Conservation (phyloP, 2,113 vertebrate genomes). For the Phoxinus phoxinus region DNA sequence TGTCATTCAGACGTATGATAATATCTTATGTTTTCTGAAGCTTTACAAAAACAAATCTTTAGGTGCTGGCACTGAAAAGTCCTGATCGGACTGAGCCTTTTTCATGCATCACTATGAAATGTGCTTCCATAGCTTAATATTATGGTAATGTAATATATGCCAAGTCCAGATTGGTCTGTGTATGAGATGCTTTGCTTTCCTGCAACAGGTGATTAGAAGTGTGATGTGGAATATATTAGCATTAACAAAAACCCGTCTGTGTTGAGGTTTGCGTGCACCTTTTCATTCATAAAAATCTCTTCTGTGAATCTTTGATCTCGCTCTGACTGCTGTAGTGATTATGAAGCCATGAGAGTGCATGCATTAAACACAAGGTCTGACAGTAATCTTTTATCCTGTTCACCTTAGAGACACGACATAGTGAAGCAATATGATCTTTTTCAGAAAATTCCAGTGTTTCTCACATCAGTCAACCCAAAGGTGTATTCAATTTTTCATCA, state of each 20-base stretch:
- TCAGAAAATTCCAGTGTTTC: background rate
- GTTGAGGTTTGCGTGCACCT: background rate
- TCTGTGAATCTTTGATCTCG: background rate
- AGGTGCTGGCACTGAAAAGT: too few species aligned
- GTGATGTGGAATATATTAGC: slow-evolving; percentile 20
- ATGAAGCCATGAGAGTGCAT: slow-evolving; percentile 5
- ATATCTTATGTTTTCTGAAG: background rate
- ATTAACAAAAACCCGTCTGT: slow-evolving; percentile 12
- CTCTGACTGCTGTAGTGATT: background rate
- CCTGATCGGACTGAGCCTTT: background rate
- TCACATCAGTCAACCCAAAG: background rate
- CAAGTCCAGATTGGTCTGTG: background rate
- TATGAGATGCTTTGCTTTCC: background rate
- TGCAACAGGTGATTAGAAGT: slow-evolving; percentile 15
- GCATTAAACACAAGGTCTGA: slow-evolving; percentile 22
- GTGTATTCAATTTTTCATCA: background rate
- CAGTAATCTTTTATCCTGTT: slow-evolving; percentile 8
- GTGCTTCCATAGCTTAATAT: background rate
- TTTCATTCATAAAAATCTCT: slow-evolving; percentile 18
- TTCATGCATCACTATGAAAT: background rate
- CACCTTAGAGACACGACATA: background rate
- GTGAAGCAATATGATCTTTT: background rate
- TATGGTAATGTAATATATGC: background rate
- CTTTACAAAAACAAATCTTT: too few species aligned
- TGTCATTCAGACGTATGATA: background rate